phyloP scores from a whole-genome alignment of 1,140 invertebrate species.

The Thrips palmi region DNA sequence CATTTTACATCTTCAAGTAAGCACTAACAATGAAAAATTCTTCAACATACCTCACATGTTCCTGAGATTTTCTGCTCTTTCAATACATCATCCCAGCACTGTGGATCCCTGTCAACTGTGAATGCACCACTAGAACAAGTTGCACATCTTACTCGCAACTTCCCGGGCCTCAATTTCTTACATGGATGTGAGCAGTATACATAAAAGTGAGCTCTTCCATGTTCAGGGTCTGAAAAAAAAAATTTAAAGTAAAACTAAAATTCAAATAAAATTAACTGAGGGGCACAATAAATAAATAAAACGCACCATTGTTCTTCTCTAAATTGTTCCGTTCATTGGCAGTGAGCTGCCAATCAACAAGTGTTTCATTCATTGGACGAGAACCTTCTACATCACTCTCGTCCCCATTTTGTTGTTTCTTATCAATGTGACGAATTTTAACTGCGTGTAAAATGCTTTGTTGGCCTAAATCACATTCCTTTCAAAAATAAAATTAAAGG shows the following conservation, averaged over 20 bases:
- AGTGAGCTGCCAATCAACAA: too few species aligned
- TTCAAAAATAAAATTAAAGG: too few species aligned
- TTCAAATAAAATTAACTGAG: too few species aligned
- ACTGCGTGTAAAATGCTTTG: conserved; percentile 61
- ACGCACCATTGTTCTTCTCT: too few species aligned
- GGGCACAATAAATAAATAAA: too few species aligned
- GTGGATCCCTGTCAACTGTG: conserved; percentile 59
- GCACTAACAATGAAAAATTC: too few species aligned
- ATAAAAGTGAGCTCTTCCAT: conserved; percentile 65
- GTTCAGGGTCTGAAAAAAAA: too few species aligned
- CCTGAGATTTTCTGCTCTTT: conserved; percentile 41
- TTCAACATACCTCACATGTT: conserved; percentile 35
- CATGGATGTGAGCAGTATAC: conserved; percentile 59
- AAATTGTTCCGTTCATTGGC: too few species aligned
- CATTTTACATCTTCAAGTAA: too few species aligned
- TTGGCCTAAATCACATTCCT: conserved; percentile 70
- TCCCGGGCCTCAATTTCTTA: conserved; percentile 39
- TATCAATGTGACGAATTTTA: conserved; percentile 34
- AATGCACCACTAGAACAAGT: conserved; percentile 64
- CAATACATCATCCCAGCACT: conserved; percentile 68
- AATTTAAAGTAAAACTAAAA: too few species aligned
- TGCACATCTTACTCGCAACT: conserved; percentile 58
- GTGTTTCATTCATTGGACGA: conserved; percentile 19
- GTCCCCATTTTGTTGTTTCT: conserved; percentile 15
- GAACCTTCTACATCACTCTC: too few species aligned